Evolutionary conservation across 2,113 vertebrate species (phyloP).

Genomic region (Galeopterus variegatus): DNA sequence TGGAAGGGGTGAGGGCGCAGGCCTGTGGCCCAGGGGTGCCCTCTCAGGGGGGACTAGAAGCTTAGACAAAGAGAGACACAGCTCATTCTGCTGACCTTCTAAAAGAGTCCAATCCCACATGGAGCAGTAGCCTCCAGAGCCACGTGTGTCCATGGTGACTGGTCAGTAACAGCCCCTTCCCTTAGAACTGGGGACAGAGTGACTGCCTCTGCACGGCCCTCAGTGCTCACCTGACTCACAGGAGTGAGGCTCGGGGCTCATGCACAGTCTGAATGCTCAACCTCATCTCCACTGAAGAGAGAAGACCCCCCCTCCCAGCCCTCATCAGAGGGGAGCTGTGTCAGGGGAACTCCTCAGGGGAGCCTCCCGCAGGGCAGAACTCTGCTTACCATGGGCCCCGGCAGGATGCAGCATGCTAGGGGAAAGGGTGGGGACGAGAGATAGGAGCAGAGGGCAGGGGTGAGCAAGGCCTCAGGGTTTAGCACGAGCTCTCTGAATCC

Average conservation of each 20-base stretch:
- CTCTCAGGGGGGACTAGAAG: background rate
- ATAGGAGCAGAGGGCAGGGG: background rate
- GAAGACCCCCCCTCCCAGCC: background rate
- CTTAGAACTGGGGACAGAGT: background rate
- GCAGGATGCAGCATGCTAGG: background rate
- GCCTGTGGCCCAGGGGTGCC: background rate
- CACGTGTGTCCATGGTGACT: fast-evolving
- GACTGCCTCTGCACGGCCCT: fast-evolving
- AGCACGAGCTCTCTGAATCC: background rate
- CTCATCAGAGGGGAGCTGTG: fast-evolving
- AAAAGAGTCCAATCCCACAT: too few species aligned
- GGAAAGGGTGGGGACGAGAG: background rate
- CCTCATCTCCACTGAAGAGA: background rate
- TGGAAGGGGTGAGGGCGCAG: fast-evolving
- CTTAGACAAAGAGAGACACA: background rate
- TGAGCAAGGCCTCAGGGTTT: fast-evolving
- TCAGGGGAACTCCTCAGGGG: background rate
- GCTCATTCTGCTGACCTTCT: background rate
- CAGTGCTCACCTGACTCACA: background rate
- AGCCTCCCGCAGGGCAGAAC: too few species aligned
- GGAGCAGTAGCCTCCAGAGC: background rate
- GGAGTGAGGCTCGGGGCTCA: background rate
- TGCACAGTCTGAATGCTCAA: fast-evolving
- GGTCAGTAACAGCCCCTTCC: background rate
- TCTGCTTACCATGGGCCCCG: background rate